A percentile compares a stretch with the other conserved stretches of the same genome.
These are phyloP conservation scores for Sepioteuthis lessoniana DNA, from an alignment of 2,888 invertebrate genomes.

Conservation along the genomic window DNA sequence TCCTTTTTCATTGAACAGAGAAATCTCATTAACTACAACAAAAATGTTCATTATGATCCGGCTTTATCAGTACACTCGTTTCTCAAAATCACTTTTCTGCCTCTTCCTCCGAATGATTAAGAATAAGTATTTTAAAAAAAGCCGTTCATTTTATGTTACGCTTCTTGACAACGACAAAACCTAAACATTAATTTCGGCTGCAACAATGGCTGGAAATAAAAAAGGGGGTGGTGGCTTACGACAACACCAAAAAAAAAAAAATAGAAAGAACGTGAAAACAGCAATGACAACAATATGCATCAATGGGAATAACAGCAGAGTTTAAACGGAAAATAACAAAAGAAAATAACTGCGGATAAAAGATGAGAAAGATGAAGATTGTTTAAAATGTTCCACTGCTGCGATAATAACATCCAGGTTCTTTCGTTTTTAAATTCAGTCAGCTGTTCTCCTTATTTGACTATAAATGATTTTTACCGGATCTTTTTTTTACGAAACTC, in stretches of 20 bases:
- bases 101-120: too few relatives aligned
- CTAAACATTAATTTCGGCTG: not conserved
- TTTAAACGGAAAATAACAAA: not conserved
- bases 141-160: not conserved
- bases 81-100: too few relatives aligned
- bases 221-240: too few relatives aligned
- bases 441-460: too few relatives aligned
- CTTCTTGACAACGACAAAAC: not conserved
- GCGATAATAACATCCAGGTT: not conserved
- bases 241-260: too few relatives aligned
- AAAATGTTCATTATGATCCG: too few relatives aligned
- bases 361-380: not conserved
- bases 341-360: not conserved
- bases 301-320: not conserved
- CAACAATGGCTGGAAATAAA: not conserved
- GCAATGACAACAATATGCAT: not conserved
- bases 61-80: too few relatives aligned
- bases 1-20: too few relatives aligned
- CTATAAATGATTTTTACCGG: too few relatives aligned
- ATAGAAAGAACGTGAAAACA: not conserved
- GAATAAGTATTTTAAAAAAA: not conserved
- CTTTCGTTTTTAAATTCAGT: not conserved
- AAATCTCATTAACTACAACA: too few relatives aligned
- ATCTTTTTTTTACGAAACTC: too few relatives aligned
- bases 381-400: not conserved